Base-by-base conservation (phyloP, 2,113 vertebrate species). In the Oxyura jamaicensis region DNA sequence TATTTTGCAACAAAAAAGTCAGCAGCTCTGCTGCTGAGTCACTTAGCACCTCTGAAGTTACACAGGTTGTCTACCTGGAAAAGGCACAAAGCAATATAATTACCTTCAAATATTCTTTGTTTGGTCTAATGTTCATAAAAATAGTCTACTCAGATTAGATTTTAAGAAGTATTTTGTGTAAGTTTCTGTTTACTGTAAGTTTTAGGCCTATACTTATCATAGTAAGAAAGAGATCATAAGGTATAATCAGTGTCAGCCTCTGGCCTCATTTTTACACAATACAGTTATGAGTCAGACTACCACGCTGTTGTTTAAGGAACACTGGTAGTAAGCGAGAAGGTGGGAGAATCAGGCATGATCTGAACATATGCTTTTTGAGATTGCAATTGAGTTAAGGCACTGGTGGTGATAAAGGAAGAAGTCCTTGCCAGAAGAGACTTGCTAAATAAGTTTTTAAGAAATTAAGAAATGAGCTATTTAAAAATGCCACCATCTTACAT, bases 391-490 rank as follows among this genome's bases (percentile, higher is more conserved):
- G n/a, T 83, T 73, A 65, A 41, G 29, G 36, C 26, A 41, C 26
- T 41, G 62, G 26, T 41, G 62, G 62, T 29, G 62, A 65, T 41
- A 41, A 65, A 41, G 39, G 62, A 41, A 39, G 35, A 36, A 52
- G 69, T 31, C 50, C 50, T 39, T 72, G 20, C 26, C 69, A 53
- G 35, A 39, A 39, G 50, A 72, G 68, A 21, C n/a, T 20, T 10
- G 25, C 12, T 50, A 41, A 73, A 18, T 16, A 44, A 86, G 23
- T 28, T 80, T 44, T 90, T 44, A 80, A 90, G 79, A 90, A 86
- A 86, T 18, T 44, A 80, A 90, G 79, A 90, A 86, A 86, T 18
- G 65, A 92, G 83, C 69, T 84, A 60, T 82, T 91, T 90, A 59
- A 71, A 90, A 86, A 25, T 48, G 19, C 8, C 28, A 10, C 28